A percentile compares a stretch with the other conserved stretches of the same genome.
phyloP scores from a whole-genome alignment of 2,888 invertebrate species.

The Nemotelus nigrinus region DNA sequence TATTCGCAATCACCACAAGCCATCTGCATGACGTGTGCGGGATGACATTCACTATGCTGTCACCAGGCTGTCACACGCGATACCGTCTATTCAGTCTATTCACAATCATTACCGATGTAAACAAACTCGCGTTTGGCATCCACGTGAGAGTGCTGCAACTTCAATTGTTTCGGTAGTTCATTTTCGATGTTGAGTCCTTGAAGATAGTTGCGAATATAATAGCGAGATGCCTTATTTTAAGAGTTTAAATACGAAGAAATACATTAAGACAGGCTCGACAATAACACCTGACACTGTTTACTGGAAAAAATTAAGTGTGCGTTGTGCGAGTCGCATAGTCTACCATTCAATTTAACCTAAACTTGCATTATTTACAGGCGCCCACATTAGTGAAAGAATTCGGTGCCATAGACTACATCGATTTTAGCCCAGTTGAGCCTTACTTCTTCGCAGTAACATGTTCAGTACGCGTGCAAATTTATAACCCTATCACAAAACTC shows the following conservation, averaged over 20 bases:
- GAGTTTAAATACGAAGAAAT: slow-evolving; percentile 59
- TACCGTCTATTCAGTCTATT: slow-evolving; percentile 1
- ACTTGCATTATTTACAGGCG: slow-evolving; percentile 67
- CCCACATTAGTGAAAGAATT: slow-evolving; percentile 92
- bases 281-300: slow-evolving; percentile 82
- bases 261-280: slow-evolving; percentile 65
- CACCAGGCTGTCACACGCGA: not conserved
- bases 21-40: slow-evolving; percentile 25
- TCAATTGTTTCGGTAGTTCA: not conserved
- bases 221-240: slow-evolving; percentile 57
- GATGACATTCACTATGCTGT: slow-evolving; percentile 2
- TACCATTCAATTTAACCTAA: slow-evolving; percentile 15
- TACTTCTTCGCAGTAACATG: slow-evolving; percentile 93
- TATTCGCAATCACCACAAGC: not conserved
- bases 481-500: slow-evolving; percentile 85
- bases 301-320: slow-evolving; percentile 89
- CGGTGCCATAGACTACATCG: slow-evolving; percentile 89
- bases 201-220: not conserved
- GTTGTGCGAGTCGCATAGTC: slow-evolving; percentile 54
- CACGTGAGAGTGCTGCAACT: slow-evolving; percentile 3
- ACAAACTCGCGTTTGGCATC: slow-evolving; percentile 16
- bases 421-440: slow-evolving; percentile 89
- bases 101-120: slow-evolving; percentile 15
- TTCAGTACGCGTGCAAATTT: slow-evolving; percentile 87
- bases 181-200: not conserved